phyloP scores from a whole-genome alignment of 2,797 vertebrate species.

The Acanthurus lineatus region DNA sequence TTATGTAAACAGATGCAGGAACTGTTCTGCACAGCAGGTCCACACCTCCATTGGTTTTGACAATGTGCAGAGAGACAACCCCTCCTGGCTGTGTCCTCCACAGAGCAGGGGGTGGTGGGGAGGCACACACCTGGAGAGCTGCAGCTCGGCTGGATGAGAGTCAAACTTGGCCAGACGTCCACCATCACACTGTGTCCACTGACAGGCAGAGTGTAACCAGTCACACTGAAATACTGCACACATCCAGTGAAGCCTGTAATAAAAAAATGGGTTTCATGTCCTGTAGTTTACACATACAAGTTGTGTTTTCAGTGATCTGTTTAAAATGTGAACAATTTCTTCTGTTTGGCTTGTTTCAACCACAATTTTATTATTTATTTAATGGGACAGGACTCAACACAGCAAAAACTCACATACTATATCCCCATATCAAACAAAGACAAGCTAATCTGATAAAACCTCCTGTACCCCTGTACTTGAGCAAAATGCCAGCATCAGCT shows the following conservation, averaged over 20 bases:
- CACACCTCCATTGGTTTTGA: slow-evolving; percentile 56
- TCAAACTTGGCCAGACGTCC: slow-evolving; percentile 71
- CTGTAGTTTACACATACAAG: not conserved
- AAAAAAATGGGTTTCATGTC: not conserved
- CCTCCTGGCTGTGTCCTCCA: slow-evolving; percentile 22
- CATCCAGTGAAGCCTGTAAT: slow-evolving; percentile 84
- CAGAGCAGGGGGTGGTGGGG: slow-evolving; percentile 61
- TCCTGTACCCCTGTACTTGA: too few relatives aligned
- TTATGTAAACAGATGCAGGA: slow-evolving; percentile 83
- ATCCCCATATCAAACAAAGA: too few relatives aligned
- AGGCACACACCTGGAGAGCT: slow-evolving; percentile 68
- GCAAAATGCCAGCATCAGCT: too few relatives aligned
- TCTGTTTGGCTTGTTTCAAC: too few relatives aligned
- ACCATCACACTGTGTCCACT: slow-evolving; percentile 73
- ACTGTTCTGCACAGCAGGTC: slow-evolving; percentile 33
- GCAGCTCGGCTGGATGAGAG: slow-evolving; percentile 75
- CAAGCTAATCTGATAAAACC: too few relatives aligned
- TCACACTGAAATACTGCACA: slow-evolving; percentile 80
- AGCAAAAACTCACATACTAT: too few relatives aligned
- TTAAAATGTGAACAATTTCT: not conserved
- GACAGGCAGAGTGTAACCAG: slow-evolving; percentile 74
- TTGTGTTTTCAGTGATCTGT: not conserved
- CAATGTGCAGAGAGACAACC: slow-evolving; percentile 73
- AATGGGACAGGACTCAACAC: too few relatives aligned
- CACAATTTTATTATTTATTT: too few relatives aligned